Base-by-base conservation (phyloP, 1,140 invertebrate species). In the Fopius arisanus region DNA sequence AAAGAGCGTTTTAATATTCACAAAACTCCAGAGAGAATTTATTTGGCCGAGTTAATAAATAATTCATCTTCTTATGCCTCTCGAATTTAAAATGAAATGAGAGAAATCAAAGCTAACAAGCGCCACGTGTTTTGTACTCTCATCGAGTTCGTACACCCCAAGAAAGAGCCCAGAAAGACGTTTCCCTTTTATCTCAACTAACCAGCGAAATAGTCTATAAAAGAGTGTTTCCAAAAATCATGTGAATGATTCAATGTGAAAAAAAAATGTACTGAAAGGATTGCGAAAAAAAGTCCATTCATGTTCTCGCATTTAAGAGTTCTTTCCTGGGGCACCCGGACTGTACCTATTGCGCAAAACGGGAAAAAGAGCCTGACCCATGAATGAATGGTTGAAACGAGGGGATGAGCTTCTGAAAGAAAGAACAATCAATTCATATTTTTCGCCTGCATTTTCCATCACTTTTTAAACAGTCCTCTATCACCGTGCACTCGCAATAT, bases 291-390 rank as follows among this genome's bases (percentile, higher is more conserved):
- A 28, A 43, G 43, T 41, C 23, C 54, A 23, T 43, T 68, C 40
- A 68, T 43, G 19, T 43, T 68, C 12, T 70, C 71, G 70, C 68
- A 78, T 82, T 77, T 79, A 76, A 73, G 73, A 75, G 76, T 72
- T 74, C 81, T 79, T 77, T 71, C 70, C 78, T 62, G 75, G 59
- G 77, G 76, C 73, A 54, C 74, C 67, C 72, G 75, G 74, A 83
- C 79, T 87, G 80, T 88, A 88, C 86, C 87, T 88, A 88, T 87
- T 87, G 85, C 85, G 78, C 87, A 87, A 88, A 87, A 87, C 83
- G 87, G 87, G 86, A 88, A 87, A 88, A 88, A 85, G 85, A 87
- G 84, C 84, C 84, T 88, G 87, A 88, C 83, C 87, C 87, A 88
- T 84, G 87, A 87, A 88, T 88, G 86, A 86, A 88, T 86, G 81